Evolutionary conservation across 2,113 vertebrate species (phyloP), one percentile per base, ranked within the genome.

Genomic region (Indicator maculatus): DNA sequence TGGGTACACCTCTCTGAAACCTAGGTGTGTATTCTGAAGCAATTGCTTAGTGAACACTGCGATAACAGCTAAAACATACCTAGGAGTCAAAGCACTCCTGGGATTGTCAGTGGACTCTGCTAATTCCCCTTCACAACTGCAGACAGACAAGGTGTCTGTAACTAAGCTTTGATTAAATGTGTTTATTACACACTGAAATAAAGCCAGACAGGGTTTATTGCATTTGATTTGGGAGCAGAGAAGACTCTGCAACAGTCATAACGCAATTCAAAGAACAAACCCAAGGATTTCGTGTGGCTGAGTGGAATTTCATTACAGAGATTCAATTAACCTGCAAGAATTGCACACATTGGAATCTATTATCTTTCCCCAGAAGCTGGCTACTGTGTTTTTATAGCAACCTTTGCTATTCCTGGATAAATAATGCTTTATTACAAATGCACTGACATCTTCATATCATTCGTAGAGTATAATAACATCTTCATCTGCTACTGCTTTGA

Each of bases 211-310:
- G 72, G 11, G 77, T 75, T 90, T 45, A 75, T 31, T 89, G 87
- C 53, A 16, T 91, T 87, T 86, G 53, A 85, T 69, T 61, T 64
- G 31, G 31, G 33, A 47, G 38, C 31, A 90, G 69, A 86, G 84
- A 89, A 83, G 79, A 74, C 61, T 79, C 50, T 74, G 73, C 65
- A 91, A 36, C 7, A 80, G 61, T 91, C 78, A 44, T 87, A 93
- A 84, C 86, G 88, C 91, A 93, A 94, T 91, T 86, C 73, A 71
- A 65, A 90, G 93, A 94, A 89, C 85, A 81, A 95, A 75, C 44
- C 28, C 78, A 83, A 95, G 93, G 85, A 93, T 93, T 94, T 92
- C 64, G 44, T 39, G 44, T 59, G 58, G 82, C 88, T 77, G 81
- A 91, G 47, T 27, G 66, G 66, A 89, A 95, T 95, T 93, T 95